A percentile compares a stretch with the other conserved stretches of the same genome.
Conservation (phyloP, 1,140 invertebrate genomes). For the Batillaria attramentaria region DNA sequence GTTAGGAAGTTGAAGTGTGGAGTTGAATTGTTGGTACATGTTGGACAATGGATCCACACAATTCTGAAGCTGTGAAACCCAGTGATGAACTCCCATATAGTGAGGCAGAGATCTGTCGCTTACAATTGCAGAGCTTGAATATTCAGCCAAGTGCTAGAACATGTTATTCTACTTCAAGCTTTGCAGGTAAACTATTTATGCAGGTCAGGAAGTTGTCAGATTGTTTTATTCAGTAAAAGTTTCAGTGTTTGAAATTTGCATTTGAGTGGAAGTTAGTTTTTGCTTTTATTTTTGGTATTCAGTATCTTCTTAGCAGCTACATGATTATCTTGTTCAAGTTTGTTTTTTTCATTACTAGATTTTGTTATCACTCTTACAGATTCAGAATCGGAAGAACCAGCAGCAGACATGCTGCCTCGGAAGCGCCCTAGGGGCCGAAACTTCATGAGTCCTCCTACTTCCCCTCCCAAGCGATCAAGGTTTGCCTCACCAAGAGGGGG, state of each 20-base stretch:
- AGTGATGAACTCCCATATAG: not conserved
- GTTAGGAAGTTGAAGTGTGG: not conserved
- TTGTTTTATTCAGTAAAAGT: no score
- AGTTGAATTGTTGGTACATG: not conserved
- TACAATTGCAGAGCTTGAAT: conserved; percentile 10
- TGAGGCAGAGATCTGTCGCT: conserved; percentile 1
- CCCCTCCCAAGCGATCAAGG: conserved; percentile 3
- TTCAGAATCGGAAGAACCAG: conserved; percentile 9
- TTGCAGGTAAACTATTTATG: conserved; percentile 25
- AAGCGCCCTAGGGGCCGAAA: not conserved
- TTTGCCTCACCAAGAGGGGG: not conserved
- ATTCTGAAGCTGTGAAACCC: not conserved
- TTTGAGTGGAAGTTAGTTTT: no score
- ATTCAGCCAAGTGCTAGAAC: not conserved
- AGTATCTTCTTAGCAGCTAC: no score
- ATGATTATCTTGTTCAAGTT: not conserved
- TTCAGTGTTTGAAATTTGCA: no score
- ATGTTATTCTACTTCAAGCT: conserved; percentile 17
- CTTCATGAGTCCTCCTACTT: not conserved
- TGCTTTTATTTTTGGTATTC: no score
- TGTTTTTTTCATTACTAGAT: not conserved
- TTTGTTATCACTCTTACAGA: conserved; percentile 13
- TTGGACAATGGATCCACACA: conserved; percentile 8
- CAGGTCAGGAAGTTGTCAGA: no score
- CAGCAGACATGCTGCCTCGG: no score